Evolutionary conservation across 2,113 vertebrate genomes (phyloP).

Genomic region (Vimba vimba): DNA sequence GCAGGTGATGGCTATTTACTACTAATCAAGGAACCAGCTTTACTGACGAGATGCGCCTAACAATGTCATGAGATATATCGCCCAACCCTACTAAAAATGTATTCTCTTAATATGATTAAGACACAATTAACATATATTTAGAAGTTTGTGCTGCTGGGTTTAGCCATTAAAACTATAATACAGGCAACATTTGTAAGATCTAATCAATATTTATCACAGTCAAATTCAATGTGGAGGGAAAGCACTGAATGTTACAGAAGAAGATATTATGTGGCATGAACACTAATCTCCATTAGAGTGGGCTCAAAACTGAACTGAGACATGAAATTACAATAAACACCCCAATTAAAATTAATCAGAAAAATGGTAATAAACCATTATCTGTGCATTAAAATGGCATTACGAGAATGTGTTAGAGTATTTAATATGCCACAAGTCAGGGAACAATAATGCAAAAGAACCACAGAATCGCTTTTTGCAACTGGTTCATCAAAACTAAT

Average conservation of each 20-base stretch:
- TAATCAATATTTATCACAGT: constrained; percentile 10
- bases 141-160: not conserved
- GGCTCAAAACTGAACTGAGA: not conserved
- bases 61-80: too few relatives aligned
- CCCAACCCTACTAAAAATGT: too few relatives aligned
- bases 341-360: not conserved
- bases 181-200: not conserved
- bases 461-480: not conserved
- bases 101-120: not conserved
- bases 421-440: not conserved
- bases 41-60: too few relatives aligned
- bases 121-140: not conserved
- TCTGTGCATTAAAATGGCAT: not conserved
- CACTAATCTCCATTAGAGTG: not conserved
- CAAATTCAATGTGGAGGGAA: not conserved
- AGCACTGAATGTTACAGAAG: not conserved
- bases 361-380: not conserved
- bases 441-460: not conserved
- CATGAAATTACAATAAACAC: not conserved
- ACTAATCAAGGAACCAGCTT: too few relatives aligned
- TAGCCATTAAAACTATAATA: not conserved
- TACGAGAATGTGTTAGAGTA: not conserved
- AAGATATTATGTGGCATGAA: not conserved
- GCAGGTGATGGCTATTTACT: too few relatives aligned
- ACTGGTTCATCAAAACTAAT: constrained; percentile 17